These are phyloP conservation scores for Australoheros facetus DNA, from an alignment of 2,797 vertebrate species.

Conservation along the genomic window DNA sequence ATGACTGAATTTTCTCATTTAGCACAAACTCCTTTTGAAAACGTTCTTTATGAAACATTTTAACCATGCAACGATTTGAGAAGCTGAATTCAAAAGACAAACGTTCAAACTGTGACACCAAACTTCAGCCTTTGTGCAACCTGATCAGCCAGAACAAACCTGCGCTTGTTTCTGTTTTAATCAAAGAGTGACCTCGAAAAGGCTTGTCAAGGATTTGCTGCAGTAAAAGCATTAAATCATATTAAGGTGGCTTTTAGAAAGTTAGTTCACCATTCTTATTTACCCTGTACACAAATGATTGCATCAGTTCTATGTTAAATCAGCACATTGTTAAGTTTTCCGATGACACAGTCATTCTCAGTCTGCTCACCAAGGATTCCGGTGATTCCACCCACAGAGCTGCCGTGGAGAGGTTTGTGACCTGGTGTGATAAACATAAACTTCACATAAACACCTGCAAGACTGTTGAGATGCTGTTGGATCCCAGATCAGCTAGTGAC, in stretches of 20 bases:
- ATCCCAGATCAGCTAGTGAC: too few relatives aligned
- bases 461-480: too few relatives aligned
- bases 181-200: constrained; percentile 6
- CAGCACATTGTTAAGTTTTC: too few relatives aligned
- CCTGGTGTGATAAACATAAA: too few relatives aligned
- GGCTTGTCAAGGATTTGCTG: neutral
- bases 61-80: neutral
- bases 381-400: too few relatives aligned
- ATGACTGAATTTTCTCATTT: neutral
- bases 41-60: neutral
- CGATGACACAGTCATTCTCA: too few relatives aligned
- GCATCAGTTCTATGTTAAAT: too few relatives aligned
- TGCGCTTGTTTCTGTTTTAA: neutral
- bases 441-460: too few relatives aligned
- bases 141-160: neutral
- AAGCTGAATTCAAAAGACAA: neutral
- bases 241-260: neutral
- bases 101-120: neutral
- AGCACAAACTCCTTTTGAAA: neutral
- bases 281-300: too few relatives aligned
- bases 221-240: neutral
- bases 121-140: neutral
- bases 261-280: neutral
- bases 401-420: too few relatives aligned
- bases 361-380: too few relatives aligned